A percentile compares a stretch with the other conserved stretches of the same genome.
phyloP scores from a whole-genome alignment of 1,140 invertebrate genomes.

The Megathymus violae region DNA sequence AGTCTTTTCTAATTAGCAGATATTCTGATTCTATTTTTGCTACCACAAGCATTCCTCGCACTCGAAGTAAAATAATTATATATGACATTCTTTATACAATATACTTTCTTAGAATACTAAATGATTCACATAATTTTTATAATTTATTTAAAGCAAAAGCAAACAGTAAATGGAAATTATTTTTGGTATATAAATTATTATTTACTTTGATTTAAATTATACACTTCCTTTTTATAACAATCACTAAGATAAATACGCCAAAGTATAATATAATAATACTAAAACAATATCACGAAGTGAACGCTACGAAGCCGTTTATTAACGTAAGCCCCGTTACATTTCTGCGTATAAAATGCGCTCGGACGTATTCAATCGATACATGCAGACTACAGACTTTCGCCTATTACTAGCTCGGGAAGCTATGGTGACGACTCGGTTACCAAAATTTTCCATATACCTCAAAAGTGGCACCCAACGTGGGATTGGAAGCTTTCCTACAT shows the following conservation, averaged over 20 bases:
- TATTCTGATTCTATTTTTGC: conserved; percentile 22
- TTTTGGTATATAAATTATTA: too few species aligned
- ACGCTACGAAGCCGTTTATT: not conserved
- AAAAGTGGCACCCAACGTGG: conserved; percentile 29
- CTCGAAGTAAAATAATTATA: not conserved
- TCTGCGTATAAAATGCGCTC: not conserved
- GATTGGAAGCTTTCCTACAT: not conserved
- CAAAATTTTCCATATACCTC: not conserved
- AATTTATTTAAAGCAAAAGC: too few species aligned
- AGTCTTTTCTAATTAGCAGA: conserved; percentile 1
- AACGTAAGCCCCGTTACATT: conserved; percentile 6
- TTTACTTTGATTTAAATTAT: too few species aligned
- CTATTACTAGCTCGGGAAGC: not conserved
- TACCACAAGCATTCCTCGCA: conserved; percentile 1
- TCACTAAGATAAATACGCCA: too few species aligned
- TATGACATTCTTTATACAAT: not conserved
- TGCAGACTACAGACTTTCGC: not conserved
- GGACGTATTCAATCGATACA: conserved; percentile 9
- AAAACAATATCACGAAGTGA: too few species aligned
- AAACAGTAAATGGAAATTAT: too few species aligned
- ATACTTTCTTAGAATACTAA: not conserved
- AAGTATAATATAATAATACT: not conserved
- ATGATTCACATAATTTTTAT: too few species aligned
- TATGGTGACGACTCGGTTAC: not conserved
- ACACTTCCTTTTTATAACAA: too few species aligned